Base-by-base conservation (phyloP, 1,140 invertebrate genomes). In the Rhynchophorus ferrugineus region DNA sequence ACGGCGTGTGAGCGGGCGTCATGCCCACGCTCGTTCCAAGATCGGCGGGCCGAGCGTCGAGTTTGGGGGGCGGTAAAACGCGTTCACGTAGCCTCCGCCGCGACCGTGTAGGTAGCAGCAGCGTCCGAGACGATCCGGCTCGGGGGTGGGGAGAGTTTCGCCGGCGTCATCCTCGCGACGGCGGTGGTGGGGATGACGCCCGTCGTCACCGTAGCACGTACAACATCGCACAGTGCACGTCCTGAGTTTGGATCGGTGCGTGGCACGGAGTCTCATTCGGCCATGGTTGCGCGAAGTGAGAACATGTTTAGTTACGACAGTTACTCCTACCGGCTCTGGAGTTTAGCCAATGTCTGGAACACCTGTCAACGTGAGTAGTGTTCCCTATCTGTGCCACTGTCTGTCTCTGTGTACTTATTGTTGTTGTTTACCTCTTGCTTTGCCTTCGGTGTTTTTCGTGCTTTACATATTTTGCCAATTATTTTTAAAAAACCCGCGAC, bases 271-370 rank as follows among this genome's bases (percentile, higher is more conserved):
- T 13, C 65, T 67, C 66, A 69, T 66, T 73, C 69, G 72, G 78
- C 73, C 72, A 80, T 80, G 78, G 78, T 81, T 71, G 78, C 77
- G 73, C 74, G 78, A 69, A 76, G 75, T 73, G 76, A 76, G 69
- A 75, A 71, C 70, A 80, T 81, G 78, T 80, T 78, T 73, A 77
- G 75, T 72, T 79, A 79, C 72, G 77, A 80, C 72, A 81, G 78
- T 63, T 82, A 81, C 72, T 81, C 79, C 67, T 82, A 81, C 71
- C 73, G 79, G 62, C 75, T 82, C 64, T 82, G 80, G 80, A 80
- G 77, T 72, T 73, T 82, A 67, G 80, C 80, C 70, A 81, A 81
- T 73, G 78, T 81, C 52, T 82, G 79, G 79, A 78, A 77, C 72
- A 77, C 74, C 71, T 79, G 76, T 69, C 78, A 79, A 73, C 78